These are phyloP conservation scores for Myiozetetes cayanensis DNA, from an alignment of 2,113 vertebrate genomes.

Conservation along the genomic window DNA sequence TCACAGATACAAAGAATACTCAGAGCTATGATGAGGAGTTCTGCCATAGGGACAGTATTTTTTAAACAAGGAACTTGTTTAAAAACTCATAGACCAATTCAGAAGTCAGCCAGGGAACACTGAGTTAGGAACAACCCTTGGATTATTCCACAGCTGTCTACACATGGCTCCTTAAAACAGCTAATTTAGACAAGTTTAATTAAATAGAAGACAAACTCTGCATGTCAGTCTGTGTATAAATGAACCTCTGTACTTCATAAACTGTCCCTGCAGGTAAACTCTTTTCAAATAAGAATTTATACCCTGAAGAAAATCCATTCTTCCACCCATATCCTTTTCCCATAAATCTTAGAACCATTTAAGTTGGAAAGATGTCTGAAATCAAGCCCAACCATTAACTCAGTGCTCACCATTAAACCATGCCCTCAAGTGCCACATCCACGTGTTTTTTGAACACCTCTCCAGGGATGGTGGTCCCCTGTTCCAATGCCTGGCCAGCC, in stretches of 20 bases:
- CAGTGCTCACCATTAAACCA: rapidly evolving
- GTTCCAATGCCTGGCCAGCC: neutral
- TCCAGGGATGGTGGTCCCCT: neutral
- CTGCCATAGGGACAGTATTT: neutral
- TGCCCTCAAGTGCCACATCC: neutral
- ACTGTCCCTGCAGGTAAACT: too few species aligned
- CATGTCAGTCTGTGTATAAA: too few species aligned
- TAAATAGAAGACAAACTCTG: neutral
- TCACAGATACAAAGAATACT: neutral
- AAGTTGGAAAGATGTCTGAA: neutral
- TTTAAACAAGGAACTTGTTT: neutral
- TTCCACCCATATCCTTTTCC: neutral
- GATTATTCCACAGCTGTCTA: neutral
- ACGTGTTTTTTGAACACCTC: neutral
- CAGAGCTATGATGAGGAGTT: neutral
- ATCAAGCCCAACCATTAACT: neutral
- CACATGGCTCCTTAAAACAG: neutral
- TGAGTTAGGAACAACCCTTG: neutral
- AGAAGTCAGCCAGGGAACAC: neutral
- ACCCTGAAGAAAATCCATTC: neutral
- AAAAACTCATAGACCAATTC: neutral
- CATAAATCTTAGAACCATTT: neutral
- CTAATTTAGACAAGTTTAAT: neutral
- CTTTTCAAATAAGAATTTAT: neutral
- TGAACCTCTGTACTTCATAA: neutral